Conservation (phyloP, 64 coral and sea anemone genomes). For the Montipora cactus region DNA sequence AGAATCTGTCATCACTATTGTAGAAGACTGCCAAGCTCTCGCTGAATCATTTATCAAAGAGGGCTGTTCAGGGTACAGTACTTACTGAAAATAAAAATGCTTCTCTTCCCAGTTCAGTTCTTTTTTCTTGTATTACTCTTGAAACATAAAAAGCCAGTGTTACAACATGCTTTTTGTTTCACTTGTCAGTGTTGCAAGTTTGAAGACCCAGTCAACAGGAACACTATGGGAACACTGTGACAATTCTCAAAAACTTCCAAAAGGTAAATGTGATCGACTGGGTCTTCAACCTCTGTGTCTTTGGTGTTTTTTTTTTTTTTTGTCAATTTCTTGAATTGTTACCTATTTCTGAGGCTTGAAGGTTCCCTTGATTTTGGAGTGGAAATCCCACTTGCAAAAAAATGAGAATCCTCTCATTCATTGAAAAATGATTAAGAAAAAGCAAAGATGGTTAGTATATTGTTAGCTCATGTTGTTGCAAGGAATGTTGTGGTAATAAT, state of each 20-base stretch:
- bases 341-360: too few relatives aligned
- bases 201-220: slow-evolving; percentile 60
- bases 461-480: too few relatives aligned
- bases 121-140: neutral
- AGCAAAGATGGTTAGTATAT: too few relatives aligned
- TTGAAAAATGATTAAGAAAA: too few relatives aligned
- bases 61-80: slow-evolving; percentile 74
- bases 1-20: slow-evolving; percentile 68
- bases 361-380: too few relatives aligned
- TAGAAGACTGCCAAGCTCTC: slow-evolving; percentile 73
- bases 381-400: too few relatives aligned
- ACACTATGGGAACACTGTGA: slow-evolving; percentile 75
- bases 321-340: too few relatives aligned
- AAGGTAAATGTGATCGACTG: neutral
- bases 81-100: too few relatives aligned
- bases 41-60: slow-evolving; percentile 69
- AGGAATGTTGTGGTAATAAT: too few relatives aligned
- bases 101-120: neutral
- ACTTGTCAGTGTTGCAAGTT: slow-evolving; percentile 34
- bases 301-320: too few relatives aligned
- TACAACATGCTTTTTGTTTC: neutral
- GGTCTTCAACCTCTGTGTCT: neutral
- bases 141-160: neutral
- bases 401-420: too few relatives aligned
- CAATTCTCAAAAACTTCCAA: slow-evolving; percentile 54